phyloP scores from a whole-genome alignment of 2,113 vertebrate genomes.

The Barnardius zonarius region DNA sequence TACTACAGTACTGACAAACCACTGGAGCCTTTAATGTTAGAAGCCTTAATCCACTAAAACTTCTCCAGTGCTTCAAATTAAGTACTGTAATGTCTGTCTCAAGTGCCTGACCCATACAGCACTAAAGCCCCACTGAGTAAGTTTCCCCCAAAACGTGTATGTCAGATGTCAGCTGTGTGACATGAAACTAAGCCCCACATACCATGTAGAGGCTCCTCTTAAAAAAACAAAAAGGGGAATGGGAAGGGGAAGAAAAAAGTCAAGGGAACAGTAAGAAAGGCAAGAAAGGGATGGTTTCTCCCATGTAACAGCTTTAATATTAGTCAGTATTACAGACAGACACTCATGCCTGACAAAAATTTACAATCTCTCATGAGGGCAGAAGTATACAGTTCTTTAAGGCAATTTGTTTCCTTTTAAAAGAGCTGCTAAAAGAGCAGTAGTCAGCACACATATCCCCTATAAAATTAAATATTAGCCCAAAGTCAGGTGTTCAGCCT shows the following conservation, averaged over 20 bases:
- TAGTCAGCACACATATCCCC: not conserved
- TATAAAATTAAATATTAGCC: not conserved
- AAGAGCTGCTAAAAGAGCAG: not conserved
- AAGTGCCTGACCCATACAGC: not conserved
- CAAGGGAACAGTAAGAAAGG: not conserved
- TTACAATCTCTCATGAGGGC: accelerated
- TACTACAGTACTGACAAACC: not conserved
- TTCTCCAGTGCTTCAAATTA: not conserved
- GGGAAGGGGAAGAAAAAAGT: too few relatives aligned
- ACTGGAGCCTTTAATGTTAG: not conserved
- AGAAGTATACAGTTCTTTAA: not conserved
- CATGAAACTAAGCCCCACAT: not conserved
- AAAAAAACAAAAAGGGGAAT: not conserved
- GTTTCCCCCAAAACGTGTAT: not conserved
- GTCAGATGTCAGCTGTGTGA: not conserved
- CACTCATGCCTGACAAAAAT: not conserved
- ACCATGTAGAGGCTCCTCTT: not conserved
- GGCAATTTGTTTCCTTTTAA: not conserved
- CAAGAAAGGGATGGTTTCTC: not conserved
- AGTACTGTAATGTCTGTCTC: not conserved
- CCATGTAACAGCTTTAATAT: not conserved
- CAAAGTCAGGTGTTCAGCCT: not conserved
- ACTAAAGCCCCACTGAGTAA: not conserved
- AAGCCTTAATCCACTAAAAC: not conserved
- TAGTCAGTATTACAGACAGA: not conserved